Evolutionary conservation across 1,140 invertebrate species (phyloP).

Genomic region (Papilio dardanus): DNA sequence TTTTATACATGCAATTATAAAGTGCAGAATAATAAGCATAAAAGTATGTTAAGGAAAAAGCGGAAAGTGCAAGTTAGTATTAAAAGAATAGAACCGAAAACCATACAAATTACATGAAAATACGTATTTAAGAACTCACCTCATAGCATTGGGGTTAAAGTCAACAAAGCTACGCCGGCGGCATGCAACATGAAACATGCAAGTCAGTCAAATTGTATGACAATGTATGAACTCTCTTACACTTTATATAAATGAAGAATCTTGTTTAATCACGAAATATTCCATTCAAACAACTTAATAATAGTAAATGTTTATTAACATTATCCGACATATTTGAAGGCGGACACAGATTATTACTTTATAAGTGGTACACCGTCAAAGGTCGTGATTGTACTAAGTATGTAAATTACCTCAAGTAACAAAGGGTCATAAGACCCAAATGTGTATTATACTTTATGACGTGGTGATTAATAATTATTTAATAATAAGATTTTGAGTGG

Average conservation of each 20-base stretch:
- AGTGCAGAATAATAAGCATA: background rate
- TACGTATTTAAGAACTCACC: constrained; percentile 68
- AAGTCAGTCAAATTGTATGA: constrained; percentile 45
- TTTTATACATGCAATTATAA: too few relatives aligned
- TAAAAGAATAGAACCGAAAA: background rate
- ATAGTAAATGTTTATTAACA: too few relatives aligned
- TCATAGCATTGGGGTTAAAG: constrained; percentile 77
- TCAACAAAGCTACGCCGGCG: constrained; percentile 80
- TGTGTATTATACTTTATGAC: too few relatives aligned
- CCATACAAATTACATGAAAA: background rate
- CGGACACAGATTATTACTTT: too few relatives aligned
- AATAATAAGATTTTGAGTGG: background rate
- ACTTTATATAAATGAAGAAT: background rate
- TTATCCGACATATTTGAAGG: too few relatives aligned
- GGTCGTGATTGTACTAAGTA: too few relatives aligned
- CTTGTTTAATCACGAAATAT: background rate
- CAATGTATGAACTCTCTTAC: background rate
- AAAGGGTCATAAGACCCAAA: too few relatives aligned
- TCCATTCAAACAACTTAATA: too few relatives aligned
- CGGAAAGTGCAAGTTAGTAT: background rate
- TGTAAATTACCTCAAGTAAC: too few relatives aligned
- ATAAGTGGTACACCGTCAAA: too few relatives aligned
- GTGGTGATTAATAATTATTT: too few relatives aligned
- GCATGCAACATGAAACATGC: constrained; percentile 82
- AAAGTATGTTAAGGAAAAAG: background rate